phyloP scores from a whole-genome alignment of 1,140 invertebrate genomes.

The Diachasma alloeum region DNA sequence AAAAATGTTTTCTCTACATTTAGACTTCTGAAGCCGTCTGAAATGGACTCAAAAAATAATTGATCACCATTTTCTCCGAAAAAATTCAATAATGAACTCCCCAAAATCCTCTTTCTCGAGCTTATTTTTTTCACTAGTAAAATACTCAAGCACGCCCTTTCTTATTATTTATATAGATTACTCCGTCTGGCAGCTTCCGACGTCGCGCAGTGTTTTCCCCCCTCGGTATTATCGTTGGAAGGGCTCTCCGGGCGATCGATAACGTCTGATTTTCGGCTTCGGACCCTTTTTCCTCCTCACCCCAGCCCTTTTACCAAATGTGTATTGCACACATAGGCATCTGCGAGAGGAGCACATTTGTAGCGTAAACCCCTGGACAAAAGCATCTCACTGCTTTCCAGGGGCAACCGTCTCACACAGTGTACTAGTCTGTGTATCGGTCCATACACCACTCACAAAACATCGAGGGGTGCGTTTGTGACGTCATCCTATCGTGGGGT shows the following conservation, averaged over 20 bases:
- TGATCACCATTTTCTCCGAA: no score
- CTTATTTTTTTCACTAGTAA: background rate
- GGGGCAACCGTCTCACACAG: background rate
- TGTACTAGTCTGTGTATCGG: background rate
- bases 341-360: background rate
- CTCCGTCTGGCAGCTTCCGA: background rate
- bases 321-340: background rate
- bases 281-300: background rate
- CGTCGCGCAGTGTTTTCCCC: background rate
- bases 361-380: background rate
- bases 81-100: no score
- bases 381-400: background rate
- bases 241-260: constrained; percentile 2
- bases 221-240: background rate
- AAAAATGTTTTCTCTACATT: no score
- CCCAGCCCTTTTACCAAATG: background rate
- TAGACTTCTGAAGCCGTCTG: no score
- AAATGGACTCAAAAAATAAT: background rate
- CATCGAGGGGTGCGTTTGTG: constrained; percentile 5
- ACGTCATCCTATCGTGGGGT: background rate
- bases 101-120: background rate
- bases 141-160: background rate
- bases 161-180: background rate
- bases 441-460: constrained; percentile 2
- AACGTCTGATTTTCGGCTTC: constrained; percentile 11